Conservation (phyloP, 2,113 vertebrate genomes). For the Choloepus hoffmanni region DNA sequence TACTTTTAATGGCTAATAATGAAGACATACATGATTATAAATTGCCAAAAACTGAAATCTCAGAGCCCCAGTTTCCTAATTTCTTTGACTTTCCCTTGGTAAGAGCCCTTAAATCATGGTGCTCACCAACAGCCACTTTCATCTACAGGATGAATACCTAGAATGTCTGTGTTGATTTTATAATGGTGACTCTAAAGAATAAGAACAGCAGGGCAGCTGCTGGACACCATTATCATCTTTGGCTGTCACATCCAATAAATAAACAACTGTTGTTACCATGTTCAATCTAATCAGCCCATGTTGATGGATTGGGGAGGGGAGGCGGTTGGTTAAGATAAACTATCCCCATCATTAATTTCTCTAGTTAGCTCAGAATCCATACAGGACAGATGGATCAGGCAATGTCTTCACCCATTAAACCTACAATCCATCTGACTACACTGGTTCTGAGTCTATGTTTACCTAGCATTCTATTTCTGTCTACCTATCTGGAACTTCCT, state of each 20-base stretch:
- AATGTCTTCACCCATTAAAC: background rate
- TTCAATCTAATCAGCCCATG: background rate
- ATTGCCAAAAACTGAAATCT: slow-evolving; percentile 8
- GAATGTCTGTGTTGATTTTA: background rate
- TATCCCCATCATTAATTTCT: background rate
- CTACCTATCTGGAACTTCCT: background rate
- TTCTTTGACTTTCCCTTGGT: background rate
- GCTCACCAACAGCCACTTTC: background rate
- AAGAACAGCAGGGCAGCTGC: background rate
- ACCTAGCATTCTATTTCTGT: background rate
- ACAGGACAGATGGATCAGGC: background rate
- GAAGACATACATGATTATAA: background rate
- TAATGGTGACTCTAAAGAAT: background rate
- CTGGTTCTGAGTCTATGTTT: background rate
- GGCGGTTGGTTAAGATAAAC: background rate
- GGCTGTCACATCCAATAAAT: background rate
- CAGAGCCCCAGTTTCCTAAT: background rate
- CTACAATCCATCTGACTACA: background rate
- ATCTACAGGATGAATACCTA: background rate
- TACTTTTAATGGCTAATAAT: background rate
- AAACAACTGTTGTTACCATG: background rate
- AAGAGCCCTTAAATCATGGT: background rate
- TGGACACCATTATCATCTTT: background rate
- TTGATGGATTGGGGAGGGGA: too few species aligned
- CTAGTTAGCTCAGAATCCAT: background rate